Conservation (phyloP, 2,797 vertebrate genomes). For the Gymnothorax javanicus region DNA sequence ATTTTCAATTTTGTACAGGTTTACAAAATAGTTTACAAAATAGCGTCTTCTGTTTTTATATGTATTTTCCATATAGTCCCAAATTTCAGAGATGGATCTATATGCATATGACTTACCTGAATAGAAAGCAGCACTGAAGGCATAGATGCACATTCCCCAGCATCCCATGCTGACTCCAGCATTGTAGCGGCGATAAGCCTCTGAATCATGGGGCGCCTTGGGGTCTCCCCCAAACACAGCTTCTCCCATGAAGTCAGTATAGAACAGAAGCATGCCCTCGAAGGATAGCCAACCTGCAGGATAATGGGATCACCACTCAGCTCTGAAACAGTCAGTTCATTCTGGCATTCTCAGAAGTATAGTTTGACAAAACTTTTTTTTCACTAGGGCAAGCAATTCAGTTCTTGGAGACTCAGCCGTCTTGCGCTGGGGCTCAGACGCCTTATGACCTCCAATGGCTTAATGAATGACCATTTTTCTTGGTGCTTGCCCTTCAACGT, state of each 20-base stretch:
- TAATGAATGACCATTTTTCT: background rate
- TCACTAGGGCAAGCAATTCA: background rate
- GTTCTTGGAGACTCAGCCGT: background rate
- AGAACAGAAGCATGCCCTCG: slow-evolving; percentile 97
- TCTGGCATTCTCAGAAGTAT: background rate
- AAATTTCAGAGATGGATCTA: no score
- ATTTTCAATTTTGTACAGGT: no score
- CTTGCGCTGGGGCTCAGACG: background rate
- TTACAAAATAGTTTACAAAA: no score
- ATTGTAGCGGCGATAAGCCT: slow-evolving; percentile 87
- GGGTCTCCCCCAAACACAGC: slow-evolving; percentile 94
- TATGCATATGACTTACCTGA: slow-evolving; percentile 76
- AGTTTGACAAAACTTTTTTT: background rate
- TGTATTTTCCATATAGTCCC: no score
- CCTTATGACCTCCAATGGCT: background rate
- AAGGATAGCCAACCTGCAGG: slow-evolving; percentile 93
- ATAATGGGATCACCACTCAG: background rate
- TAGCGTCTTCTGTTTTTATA: no score
- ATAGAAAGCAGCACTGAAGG: slow-evolving; percentile 96
- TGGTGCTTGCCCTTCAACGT: background rate
- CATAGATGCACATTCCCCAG: slow-evolving; percentile 99
- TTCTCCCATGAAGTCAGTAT: slow-evolving; percentile 99
- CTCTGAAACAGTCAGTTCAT: background rate
- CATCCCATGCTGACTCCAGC: slow-evolving; percentile 95
- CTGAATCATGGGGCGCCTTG: slow-evolving; percentile 87